Percentiles rank a stretch among this genome's conserved stretches.
Evolutionary conservation across 2,888 invertebrate species (phyloP).

Genomic region (Capitulum mitella): DNA sequence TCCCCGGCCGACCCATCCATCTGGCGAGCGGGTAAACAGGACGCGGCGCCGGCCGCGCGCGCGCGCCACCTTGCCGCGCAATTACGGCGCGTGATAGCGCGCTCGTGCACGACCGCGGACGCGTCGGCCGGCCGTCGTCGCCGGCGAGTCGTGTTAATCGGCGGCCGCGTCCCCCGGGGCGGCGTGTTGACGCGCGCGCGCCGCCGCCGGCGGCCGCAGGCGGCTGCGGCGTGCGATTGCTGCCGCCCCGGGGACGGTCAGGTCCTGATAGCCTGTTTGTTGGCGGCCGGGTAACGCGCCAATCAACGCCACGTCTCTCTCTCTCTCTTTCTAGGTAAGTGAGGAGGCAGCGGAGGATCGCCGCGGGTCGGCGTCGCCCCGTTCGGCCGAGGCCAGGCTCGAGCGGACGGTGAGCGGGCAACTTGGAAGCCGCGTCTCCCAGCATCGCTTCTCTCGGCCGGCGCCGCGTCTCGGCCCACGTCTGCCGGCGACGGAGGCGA

Average conservation of each 20-base stretch:
- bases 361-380: background rate
- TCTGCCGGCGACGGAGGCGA: background rate
- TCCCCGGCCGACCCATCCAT: background rate
- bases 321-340: conserved; percentile 23
- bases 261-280: conserved; percentile 24
- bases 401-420: background rate
- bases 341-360: background rate
- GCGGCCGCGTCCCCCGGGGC: background rate
- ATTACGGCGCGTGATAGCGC: background rate
- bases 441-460: background rate
- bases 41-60: background rate
- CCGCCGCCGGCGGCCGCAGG: too few relatives aligned
- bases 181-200: background rate
- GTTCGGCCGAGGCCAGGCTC: background rate
- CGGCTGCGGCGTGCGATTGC: conserved; percentile 10
- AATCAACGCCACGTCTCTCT: background rate
- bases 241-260: background rate
- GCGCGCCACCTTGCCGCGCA: background rate
- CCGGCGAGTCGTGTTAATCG: background rate
- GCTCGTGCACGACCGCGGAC: background rate
- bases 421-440: background rate
- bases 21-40: background rate
- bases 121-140: background rate
- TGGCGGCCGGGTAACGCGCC: background rate
- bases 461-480: too few relatives aligned